phyloP scores from a whole-genome alignment of 1,140 invertebrate species.

The Drosophila suzukii region DNA sequence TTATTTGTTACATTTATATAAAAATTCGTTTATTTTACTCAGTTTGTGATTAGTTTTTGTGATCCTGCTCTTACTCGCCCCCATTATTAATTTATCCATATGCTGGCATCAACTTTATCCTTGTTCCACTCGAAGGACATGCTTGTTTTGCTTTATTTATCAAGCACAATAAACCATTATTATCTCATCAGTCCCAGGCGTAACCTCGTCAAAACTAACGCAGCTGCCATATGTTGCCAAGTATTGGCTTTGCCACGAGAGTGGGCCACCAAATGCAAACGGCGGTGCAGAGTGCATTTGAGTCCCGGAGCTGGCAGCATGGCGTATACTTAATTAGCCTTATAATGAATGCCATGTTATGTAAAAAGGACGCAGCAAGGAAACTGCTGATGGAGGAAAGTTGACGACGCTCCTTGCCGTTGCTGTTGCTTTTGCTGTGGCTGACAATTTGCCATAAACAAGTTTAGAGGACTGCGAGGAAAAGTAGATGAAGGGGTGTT shows the following conservation, averaged over 20 bases:
- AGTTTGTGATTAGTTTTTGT: not conserved
- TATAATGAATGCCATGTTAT: constrained; percentile 49
- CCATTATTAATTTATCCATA: constrained; percentile 1
- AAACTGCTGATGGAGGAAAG: constrained; percentile 25
- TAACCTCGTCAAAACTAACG: constrained; percentile 33
- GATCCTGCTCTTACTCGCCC: not conserved
- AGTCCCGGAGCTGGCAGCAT: constrained; percentile 29
- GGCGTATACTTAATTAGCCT: constrained; percentile 71
- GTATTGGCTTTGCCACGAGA: constrained; percentile 25
- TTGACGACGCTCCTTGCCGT: constrained; percentile 1
- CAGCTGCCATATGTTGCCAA: constrained; percentile 27
- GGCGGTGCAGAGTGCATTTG: constrained; percentile 12
- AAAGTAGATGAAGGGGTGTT: not conserved
- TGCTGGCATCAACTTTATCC: constrained; percentile 16
- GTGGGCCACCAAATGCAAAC: not conserved
- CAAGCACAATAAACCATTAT: constrained; percentile 32
- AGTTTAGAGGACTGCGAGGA: not conserved
- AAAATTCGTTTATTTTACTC: too few species aligned
- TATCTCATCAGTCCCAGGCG: constrained; percentile 41
- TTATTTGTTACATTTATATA: too few species aligned
- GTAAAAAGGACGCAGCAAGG: constrained; percentile 27
- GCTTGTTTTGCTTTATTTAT: constrained; percentile 14
- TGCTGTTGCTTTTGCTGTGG: constrained; percentile 16
- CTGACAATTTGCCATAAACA: constrained; percentile 49
- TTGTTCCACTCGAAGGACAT: constrained; percentile 13